Base-by-base conservation (phyloP, 2,888 invertebrate genomes). In the Caenorhabditis sp. region DNA sequence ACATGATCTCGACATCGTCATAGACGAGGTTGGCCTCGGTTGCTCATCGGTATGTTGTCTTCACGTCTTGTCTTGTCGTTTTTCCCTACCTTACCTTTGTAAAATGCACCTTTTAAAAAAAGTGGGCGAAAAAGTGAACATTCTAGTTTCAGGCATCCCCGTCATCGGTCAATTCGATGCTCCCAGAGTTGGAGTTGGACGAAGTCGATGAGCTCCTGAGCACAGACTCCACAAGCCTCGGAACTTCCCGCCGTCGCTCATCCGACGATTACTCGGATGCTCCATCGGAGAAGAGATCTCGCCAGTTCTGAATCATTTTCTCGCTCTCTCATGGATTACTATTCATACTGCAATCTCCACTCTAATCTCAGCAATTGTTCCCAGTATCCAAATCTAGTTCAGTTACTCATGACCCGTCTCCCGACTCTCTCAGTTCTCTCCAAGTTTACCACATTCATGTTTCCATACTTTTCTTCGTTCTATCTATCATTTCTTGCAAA, bases 361-460 rank as follows among this genome's bases (percentile, higher is more conserved):
- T 14, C 14, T 54, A 54, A 14, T 54, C 54, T 24, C 54, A 3
- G 49, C 4, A 19, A 49, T n/a, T 19, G 10, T 19, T 49, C 26
- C 54, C 10, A 14, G 22, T n/a, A 8, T 24, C 26, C 54, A 26
- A 6, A 26, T 24, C 14, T 54, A 54, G 24, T 54, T 26, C 26
- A 51, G 24, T 54, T 26, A 14, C 24, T 14, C 54, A 54, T 54
- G 54, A 54, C 26, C 19, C 47, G 47, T 47, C n/a, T 47, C 47
- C 19, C 12, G 58, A 54, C 54, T 64, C n/a, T 22, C 26, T 51
- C n/a, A 10, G 4, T 14, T 49, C 8, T 51, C 14, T 51, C 35
- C 16, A 19, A 51, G 7, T 51, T 66, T 66, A 66, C 31, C 66
- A 66, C 51, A 66, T 44, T 66, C 66, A 66, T 66, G 44, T 64